Evolutionary conservation across 2,888 invertebrate genomes (phyloP).

Genomic region (Zhuqinia jingwanae): DNA sequence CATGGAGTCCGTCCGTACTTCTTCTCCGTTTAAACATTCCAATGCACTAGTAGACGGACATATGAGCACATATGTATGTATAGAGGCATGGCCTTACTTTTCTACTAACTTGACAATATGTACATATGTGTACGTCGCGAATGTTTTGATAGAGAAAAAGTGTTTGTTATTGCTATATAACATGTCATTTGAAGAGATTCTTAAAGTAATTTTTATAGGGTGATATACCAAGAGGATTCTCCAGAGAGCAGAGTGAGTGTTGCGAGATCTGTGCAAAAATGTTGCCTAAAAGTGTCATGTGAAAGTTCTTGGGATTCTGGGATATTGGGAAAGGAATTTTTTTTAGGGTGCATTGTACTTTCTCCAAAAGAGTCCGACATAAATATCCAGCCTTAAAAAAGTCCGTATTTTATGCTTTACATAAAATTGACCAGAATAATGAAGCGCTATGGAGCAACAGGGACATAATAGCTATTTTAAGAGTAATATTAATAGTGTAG

Average conservation of each 20-base stretch:
- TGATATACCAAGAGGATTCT: conserved; percentile 10
- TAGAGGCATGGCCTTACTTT: no score
- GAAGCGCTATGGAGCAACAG: conserved; percentile 39
- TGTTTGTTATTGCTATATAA: conserved; percentile 36
- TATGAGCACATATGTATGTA: no score
- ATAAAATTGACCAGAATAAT: conserved; percentile 21
- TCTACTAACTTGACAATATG: background rate
- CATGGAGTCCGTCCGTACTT: no score
- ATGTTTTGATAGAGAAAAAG: background rate
- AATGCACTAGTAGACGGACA: no score
- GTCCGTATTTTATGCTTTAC: background rate
- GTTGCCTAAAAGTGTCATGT: conserved; percentile 44
- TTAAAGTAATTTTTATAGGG: conserved; percentile 11
- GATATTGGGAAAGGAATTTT: background rate
- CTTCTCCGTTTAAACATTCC: no score
- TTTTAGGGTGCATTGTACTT: background rate
- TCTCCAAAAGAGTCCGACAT: background rate
- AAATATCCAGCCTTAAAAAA: conserved; percentile 1
- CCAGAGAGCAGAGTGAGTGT: background rate
- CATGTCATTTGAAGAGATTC: conserved; percentile 29
- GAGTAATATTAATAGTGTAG: background rate
- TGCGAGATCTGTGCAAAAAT: no score
- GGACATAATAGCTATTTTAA: conserved; percentile 5
- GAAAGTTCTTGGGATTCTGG: conserved; percentile 24
- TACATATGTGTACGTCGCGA: background rate